A percentile compares a stretch with the other conserved stretches of the same genome.
phyloP scores from a whole-genome alignment of 1,140 invertebrate genomes.

The Bathynomus jamesi region DNA sequence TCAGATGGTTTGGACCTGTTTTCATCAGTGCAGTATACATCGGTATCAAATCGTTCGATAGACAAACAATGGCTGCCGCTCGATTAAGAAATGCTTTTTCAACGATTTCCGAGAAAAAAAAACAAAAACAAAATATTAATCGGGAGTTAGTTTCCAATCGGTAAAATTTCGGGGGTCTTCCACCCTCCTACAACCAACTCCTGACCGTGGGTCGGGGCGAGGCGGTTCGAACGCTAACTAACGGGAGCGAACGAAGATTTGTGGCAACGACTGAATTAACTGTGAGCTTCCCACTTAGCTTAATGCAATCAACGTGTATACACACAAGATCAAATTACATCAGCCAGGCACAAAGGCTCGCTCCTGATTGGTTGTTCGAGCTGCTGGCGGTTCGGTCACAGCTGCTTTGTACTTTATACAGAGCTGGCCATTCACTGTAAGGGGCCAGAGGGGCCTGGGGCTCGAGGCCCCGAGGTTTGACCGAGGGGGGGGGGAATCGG shows the following conservation, averaged over 20 bases:
- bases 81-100: conserved; percentile 35
- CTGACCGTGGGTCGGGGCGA: conserved; percentile 6
- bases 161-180: conserved; percentile 8
- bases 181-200: not conserved
- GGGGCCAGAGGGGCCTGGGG: no score
- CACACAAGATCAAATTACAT: conserved; percentile 37
- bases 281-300: conserved; percentile 36
- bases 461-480: conserved; percentile 9
- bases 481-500: no score
- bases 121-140: not conserved
- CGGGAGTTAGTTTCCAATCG: conserved; percentile 12
- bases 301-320: conserved; percentile 37
- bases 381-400: conserved; percentile 26
- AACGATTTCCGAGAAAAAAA: conserved; percentile 26
- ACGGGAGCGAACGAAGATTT: conserved; percentile 28
- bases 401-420: conserved; percentile 22
- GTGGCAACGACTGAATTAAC: conserved; percentile 28
- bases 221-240: conserved; percentile 13
- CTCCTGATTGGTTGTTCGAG: conserved; percentile 33
- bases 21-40: conserved; percentile 34
- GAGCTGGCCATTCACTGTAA: not conserved
- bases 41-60: conserved; percentile 35
- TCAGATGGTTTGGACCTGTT: conserved; percentile 28
- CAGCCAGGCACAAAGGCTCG: conserved; percentile 34
- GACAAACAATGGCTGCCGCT: conserved; percentile 26